A percentile compares a stretch with the other conserved stretches of the same genome.
These are phyloP conservation scores for Bombyx mori DNA, from an alignment of 1,140 invertebrate species.

Conservation along the genomic window ASM3026992v2 NC_085115.1:1025501-1026000, in stretches of 20 bases:
- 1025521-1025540: neutral
- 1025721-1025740: too few species aligned
- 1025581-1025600: constrained; percentile 7
- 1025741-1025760: too few species aligned
- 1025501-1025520: neutral
- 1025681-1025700: too few species aligned
- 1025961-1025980: constrained; percentile 31
- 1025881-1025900: too few species aligned
- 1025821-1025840: too few species aligned
- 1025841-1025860: too few species aligned
- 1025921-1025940: constrained; percentile 1
- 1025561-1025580: neutral
- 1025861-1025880: too few species aligned
- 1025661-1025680: neutral
- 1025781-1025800: too few species aligned
- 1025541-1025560: constrained; percentile 1
- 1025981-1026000: constrained; percentile 16
- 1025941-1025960: constrained; percentile 45
- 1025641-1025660: constrained; percentile 9
- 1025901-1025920: too few species aligned
- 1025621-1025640: constrained; percentile 4
- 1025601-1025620: constrained; percentile 5
- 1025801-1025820: too few species aligned
- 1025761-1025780: too few species aligned
- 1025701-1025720: too few species aligned